These are phyloP conservation scores for Crepidodera aurea DNA, from an alignment of 2,888 invertebrate genomes.

Conservation along the genomic window DNA sequence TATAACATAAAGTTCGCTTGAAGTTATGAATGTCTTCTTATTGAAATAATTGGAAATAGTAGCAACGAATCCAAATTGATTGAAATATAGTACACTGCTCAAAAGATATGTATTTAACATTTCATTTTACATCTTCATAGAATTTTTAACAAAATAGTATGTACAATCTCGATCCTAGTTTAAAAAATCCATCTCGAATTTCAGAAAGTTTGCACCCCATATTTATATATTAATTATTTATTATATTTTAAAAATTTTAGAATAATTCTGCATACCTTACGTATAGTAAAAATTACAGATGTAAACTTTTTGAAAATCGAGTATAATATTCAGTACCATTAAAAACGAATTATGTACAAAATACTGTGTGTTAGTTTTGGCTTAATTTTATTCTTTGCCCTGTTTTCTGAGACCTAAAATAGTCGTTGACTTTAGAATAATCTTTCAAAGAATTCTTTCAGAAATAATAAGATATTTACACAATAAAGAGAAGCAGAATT, in stretches of 20 bases:
- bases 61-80: background rate
- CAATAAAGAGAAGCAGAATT: no score
- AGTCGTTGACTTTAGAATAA: no score
- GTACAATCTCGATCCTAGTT: constrained; percentile 45
- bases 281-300: constrained; percentile 1
- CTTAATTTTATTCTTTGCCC: constrained; percentile 5
- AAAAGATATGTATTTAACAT: constrained; percentile 57
- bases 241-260: constrained; percentile 8
- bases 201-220: constrained; percentile 20
- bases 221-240: no score
- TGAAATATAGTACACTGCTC: constrained; percentile 52
- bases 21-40: no score
- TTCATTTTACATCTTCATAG: constrained; percentile 43
- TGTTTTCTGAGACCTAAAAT: background rate
- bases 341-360: constrained; percentile 30
- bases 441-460: no score
- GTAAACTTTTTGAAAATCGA: constrained; percentile 23
- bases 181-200: constrained; percentile 20
- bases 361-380: constrained; percentile 27
- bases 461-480: no score
- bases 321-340: constrained; percentile 13
- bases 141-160: constrained; percentile 46
- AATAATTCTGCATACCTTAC: constrained; percentile 5
- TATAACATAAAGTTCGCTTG: no score
- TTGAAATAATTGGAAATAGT: background rate